Evolutionary conservation across 2,113 vertebrate genomes (phyloP).

Genomic region (Piliocolobus tephrosceles): DNA sequence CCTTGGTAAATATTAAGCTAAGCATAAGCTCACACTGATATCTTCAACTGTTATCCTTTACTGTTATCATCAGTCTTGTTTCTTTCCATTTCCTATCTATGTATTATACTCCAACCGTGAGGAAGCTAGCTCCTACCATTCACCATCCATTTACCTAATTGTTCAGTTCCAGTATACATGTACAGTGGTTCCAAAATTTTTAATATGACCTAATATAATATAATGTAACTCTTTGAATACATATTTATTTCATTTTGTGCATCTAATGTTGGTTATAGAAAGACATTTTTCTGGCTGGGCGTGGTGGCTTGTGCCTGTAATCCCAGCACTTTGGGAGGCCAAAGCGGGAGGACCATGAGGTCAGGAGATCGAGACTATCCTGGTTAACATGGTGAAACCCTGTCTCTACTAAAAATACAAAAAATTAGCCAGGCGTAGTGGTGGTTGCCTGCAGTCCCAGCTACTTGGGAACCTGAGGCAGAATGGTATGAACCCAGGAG

Average conservation of each 20-base stretch:
- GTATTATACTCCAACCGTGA: background rate
- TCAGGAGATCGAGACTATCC: too few relatives aligned
- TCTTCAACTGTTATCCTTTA: background rate
- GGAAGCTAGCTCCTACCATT: background rate
- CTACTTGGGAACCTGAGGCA: too few relatives aligned
- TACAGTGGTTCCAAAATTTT: background rate
- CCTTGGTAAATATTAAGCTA: too few relatives aligned
- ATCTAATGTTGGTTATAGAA: background rate
- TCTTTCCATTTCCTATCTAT: background rate
- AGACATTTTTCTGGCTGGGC: background rate
- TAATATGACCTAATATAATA: background rate
- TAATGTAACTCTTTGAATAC: background rate
- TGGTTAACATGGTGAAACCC: too few relatives aligned
- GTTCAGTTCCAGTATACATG: background rate
- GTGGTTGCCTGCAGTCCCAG: too few relatives aligned
- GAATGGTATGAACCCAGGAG: too few relatives aligned
- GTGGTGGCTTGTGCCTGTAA: too few relatives aligned
- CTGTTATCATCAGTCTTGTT: background rate
- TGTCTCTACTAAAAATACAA: too few relatives aligned
- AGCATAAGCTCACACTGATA: background rate
- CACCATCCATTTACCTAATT: background rate
- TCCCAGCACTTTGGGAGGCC: too few relatives aligned
- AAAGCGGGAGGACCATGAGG: too few relatives aligned
- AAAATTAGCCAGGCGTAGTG: too few relatives aligned
- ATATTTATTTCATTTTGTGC: background rate